These are phyloP conservation scores for Austrolebias charrua DNA, from an alignment of 2,797 vertebrate species.

Conservation along the genomic window DNA sequence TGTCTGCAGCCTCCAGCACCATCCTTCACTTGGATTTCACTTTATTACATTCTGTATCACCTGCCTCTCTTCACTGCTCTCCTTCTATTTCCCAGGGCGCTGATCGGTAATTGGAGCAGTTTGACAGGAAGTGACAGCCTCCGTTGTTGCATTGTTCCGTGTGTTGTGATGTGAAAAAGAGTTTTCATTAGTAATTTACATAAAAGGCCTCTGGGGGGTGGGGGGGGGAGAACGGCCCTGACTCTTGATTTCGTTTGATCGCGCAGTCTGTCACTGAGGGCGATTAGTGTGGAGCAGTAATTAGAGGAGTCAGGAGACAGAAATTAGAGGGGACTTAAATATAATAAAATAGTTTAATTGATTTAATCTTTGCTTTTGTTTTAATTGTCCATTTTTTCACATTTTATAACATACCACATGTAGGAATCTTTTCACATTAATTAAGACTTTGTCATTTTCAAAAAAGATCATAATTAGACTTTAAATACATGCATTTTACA, in stretches of 20 bases:
- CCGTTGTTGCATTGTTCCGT: slow-evolving; percentile 39
- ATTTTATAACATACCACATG: not conserved
- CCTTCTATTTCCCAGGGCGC: slow-evolving; percentile 45
- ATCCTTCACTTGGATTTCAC: slow-evolving; percentile 19
- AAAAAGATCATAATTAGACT: not conserved
- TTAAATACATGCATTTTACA: not conserved
- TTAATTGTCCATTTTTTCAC: not conserved
- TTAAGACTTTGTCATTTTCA: too few species aligned
- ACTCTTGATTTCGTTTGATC: slow-evolving; percentile 46
- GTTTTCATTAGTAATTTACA: slow-evolving; percentile 55
- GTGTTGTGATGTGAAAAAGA: slow-evolving; percentile 40
- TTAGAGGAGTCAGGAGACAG: slow-evolving; percentile 20
- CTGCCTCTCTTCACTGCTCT: slow-evolving; percentile 1
- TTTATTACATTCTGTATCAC: slow-evolving; percentile 23
- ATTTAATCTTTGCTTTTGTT: slow-evolving; percentile 9
- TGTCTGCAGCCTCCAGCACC: slow-evolving; percentile 7
- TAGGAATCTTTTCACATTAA: not conserved
- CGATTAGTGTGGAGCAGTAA: slow-evolving; percentile 41
- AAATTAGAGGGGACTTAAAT: not conserved
- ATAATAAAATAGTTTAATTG: not conserved
- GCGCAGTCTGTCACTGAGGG: slow-evolving; percentile 28
- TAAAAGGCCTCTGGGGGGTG: slow-evolving; percentile 34
- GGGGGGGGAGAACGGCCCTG: slow-evolving; percentile 23
- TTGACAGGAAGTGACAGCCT: slow-evolving; percentile 50
- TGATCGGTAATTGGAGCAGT: slow-evolving; percentile 57